These are phyloP conservation scores for Carlito syrichta DNA, from an alignment of 2,113 vertebrate genomes.

Conservation along the genomic window DNA sequence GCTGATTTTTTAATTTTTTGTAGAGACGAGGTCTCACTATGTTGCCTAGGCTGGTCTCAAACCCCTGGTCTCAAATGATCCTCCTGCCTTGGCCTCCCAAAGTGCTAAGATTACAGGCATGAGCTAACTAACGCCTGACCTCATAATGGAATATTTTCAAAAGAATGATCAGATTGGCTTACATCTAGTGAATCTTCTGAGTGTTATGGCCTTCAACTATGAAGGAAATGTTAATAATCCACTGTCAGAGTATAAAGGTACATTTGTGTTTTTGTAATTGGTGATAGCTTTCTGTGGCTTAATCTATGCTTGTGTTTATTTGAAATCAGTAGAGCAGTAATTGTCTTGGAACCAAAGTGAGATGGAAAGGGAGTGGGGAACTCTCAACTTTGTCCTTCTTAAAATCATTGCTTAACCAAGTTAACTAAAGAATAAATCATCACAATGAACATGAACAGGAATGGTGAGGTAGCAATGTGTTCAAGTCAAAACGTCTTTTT, in stretches of 20 bases:
- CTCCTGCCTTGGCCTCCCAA: no score
- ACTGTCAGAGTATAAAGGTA: not conserved
- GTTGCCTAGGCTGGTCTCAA: no score
- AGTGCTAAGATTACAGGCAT: no score
- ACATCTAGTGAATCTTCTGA: not conserved
- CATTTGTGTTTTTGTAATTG: slow-evolving; percentile 31
- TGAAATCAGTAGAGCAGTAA: slow-evolving; percentile 16
- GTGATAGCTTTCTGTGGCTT: not conserved
- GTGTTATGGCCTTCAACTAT: not conserved
- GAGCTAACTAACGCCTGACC: no score
- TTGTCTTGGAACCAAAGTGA: not conserved
- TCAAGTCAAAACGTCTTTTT: slow-evolving; percentile 28
- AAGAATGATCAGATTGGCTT: not conserved
- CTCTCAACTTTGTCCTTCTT: slow-evolving; percentile 6
- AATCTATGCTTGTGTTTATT: slow-evolving; percentile 11
- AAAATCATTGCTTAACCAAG: not conserved
- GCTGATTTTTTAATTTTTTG: no score
- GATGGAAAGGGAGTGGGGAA: no score
- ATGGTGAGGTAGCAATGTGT: not conserved
- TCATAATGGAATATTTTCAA: slow-evolving; percentile 12
- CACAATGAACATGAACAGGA: slow-evolving; percentile 6
- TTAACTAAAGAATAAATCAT: slow-evolving; percentile 8
- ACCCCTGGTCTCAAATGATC: no score
- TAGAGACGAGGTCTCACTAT: no score
- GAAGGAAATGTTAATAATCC: not conserved